Evolutionary conservation across 1,140 invertebrate genomes (phyloP), one percentile per base, ranked within the genome.

Genomic region (Harlomillsia oculata): DNA sequence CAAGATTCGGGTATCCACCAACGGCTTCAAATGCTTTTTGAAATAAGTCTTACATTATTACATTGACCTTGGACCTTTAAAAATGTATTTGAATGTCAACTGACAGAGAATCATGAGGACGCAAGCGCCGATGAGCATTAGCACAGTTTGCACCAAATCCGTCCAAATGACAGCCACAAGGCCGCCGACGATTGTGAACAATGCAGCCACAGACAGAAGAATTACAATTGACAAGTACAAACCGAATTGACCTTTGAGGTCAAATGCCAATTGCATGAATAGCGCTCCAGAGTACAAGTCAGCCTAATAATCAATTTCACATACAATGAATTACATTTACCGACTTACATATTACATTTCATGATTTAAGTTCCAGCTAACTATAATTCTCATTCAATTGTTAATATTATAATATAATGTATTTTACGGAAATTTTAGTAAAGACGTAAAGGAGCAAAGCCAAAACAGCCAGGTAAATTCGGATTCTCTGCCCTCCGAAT

Each of bases 391-490:
- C n/a, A n/a, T n/a, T n/a, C n/a, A n/a, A 34, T n/a, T 34, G 32
- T 34, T 9, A 8, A 34, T n/a, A 34, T 8, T 34, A n/a, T 34
- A 34, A 9, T 34, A 40, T 8, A 40, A 8, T 5, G 37, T 40
- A 40, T 52, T n/a, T 73, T 69, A 79, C 77, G 18, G 77, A 77
- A 32, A 78, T 77, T 69, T 80, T 80, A 5, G 77, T 79, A 56
- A 77, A 76, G 32, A 80, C 72, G 60, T 78, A 80, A 8, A 80
- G 68, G 16, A 78, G 68, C 6, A 80, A 67, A 4, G 77, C 74
- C 9, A 80, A 66, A 41, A 72, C 65, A 21, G 76, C 75, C n/a
- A 80, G 67, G 59, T 77, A 79, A 9, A 77, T 67, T 46, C 76
- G 66, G 49, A 80, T 76, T 39, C 78, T 63, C 53, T 71, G 68